Evolutionary conservation across 2,797 vertebrate species (phyloP), one percentile per base, ranked within the genome.

Genomic region (Lycodopsis pacificus): DNA sequence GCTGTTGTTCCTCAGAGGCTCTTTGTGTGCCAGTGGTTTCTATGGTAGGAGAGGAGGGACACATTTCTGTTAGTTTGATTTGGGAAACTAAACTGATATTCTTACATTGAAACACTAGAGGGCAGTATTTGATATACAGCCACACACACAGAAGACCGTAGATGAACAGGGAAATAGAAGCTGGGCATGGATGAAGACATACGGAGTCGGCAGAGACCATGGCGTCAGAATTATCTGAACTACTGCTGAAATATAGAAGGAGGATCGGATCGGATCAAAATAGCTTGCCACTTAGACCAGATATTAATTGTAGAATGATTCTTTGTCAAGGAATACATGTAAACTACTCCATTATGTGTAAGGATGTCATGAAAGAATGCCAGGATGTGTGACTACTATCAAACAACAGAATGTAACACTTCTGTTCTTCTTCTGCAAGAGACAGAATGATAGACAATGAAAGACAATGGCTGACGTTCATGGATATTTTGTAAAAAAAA

Each of bases 1-100:
- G 93, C 94, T 95, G 92, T 91, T 95, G 62, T 91, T 94, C 91
- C 95, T 93, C 65, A 95, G 82, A 66, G 92, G 90, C 65, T 96
- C 95, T 95, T 96, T 96, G 91, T 94, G 95, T 84, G 89, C 79
- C 90, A 93, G 84, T 0, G 94, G 93, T 94, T 96, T 96, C 95
- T 96, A 76, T 4, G 73, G 86, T 82, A 49, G 68, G 30, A 80
- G 71, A 82, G 30, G 32, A 80, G 61, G 88, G 81, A 91, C 84
- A 92, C 57, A 73, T 69, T 72, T 82, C 69, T 79, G 56, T 95
- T 83, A 93, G 83, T 69, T 75, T 25, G n/a, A 64, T 85, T 67
- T 73, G 65, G 78, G 57, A 66, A 65, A 48, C 9, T 1, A 40
- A 34, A n/a, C 0, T 54, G 56, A 46, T 53, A 30, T 75, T 79